Evolutionary conservation across 2,113 vertebrate species (phyloP).

Genomic region (Clupea harengus): DNA sequence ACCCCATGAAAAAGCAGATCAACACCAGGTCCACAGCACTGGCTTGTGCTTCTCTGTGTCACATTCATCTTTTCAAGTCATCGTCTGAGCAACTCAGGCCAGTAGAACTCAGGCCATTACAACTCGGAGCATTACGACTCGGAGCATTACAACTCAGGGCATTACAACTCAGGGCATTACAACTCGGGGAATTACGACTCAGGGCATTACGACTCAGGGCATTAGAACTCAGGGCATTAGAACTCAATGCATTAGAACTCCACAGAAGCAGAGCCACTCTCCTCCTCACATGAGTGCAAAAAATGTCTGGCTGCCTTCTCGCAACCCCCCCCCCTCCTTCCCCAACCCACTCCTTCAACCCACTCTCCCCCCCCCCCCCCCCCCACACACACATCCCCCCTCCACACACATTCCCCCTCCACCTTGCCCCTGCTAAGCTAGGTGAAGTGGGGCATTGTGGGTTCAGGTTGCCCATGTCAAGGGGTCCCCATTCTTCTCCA

Average conservation of each 20-base stretch:
- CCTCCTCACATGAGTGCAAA: neutral
- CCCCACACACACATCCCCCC: neutral
- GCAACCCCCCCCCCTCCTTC: neutral
- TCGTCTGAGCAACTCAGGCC: neutral
- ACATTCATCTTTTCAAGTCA: neutral
- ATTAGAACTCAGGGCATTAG: too few relatives aligned
- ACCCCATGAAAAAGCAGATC: neutral
- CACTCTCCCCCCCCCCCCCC: neutral
- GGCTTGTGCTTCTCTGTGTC: neutral
- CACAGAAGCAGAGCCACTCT: neutral
- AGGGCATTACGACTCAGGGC: too few relatives aligned
- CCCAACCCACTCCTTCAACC: neutral
- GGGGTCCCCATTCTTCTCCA: conserved; percentile 74
- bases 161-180: too few relatives aligned
- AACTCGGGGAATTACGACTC: too few relatives aligned
- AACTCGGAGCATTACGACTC: too few relatives aligned
- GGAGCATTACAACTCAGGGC: too few relatives aligned
- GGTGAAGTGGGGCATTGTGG: conserved; percentile 71
- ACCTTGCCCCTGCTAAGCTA: conserved; percentile 59
- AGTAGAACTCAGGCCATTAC: neutral
- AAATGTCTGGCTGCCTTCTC: neutral
- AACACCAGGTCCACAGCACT: conserved; percentile 7
- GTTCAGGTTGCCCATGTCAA: conserved; percentile 72
- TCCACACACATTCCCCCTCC: conserved; percentile 9
- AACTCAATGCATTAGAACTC: too few relatives aligned